A percentile compares a stretch with the other conserved stretches of the same genome.
Conservation (phyloP, 2,888 invertebrate species). For the Trichogramma dendrolimi region DNA sequence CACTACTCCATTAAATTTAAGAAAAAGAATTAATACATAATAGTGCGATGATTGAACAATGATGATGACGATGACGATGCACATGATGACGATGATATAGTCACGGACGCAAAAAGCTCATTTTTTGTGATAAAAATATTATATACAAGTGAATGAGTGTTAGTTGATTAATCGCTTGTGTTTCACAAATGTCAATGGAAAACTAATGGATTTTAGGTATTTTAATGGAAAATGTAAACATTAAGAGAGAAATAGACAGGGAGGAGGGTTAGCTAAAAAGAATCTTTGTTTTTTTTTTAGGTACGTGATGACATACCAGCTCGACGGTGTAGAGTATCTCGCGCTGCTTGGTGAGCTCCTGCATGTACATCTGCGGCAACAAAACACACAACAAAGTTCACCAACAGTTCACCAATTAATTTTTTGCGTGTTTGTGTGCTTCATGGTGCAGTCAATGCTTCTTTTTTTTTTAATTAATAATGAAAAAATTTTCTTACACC, state of each 20-base stretch:
- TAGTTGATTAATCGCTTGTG: no score
- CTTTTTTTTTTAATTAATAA: constrained; percentile 1
- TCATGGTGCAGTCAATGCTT: background rate
- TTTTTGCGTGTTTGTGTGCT: background rate
- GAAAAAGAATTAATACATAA: no score
- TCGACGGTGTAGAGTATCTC: constrained; percentile 79
- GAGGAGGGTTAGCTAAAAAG: no score
- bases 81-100: no score
- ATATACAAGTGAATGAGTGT: no score
- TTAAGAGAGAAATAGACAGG: background rate
- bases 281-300: constrained; percentile 31
- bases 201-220: background rate
- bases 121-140: no score
- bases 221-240: constrained; percentile 3
- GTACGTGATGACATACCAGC: constrained; percentile 64
- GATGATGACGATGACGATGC: no score
- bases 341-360: constrained; percentile 85
- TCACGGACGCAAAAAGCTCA: no score
- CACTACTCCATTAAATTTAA: no score
- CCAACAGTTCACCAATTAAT: constrained; percentile 46
- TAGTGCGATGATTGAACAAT: no score
- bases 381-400: constrained; percentile 51
- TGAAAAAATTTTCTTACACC: no score
- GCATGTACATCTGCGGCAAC: constrained; percentile 75
- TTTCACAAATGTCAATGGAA: background rate